Conservation (phyloP, 2,113 vertebrate species). For the Ovis canadensis region DNA sequence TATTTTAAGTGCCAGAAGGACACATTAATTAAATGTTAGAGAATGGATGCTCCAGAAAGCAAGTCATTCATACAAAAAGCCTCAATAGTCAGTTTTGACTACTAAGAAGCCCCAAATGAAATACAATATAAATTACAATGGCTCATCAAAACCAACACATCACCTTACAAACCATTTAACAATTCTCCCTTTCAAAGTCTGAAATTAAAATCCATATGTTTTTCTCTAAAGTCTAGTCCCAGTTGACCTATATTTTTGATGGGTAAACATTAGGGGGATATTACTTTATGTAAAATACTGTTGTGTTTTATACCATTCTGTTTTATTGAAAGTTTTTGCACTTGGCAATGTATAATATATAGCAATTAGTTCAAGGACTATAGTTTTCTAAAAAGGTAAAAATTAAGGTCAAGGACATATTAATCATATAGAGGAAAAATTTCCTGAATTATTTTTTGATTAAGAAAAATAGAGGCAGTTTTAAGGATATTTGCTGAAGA, state of each 20-base stretch:
- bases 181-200: background rate
- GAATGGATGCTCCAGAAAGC: conserved; percentile 33
- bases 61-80: conserved; percentile 35
- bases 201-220: conserved; percentile 51
- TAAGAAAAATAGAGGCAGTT: background rate
- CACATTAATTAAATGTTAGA: conserved; percentile 48
- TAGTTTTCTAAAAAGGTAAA: background rate
- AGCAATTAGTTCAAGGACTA: background rate
- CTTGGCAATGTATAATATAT: background rate
- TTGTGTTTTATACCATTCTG: background rate
- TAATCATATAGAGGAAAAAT: background rate
- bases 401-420: background rate
- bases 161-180: background rate
- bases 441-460: background rate
- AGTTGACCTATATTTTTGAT: conserved; percentile 23
- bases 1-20: conserved; percentile 50
- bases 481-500: background rate
- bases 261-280: background rate
- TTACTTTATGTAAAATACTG: background rate
- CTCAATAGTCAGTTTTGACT: conserved; percentile 52
- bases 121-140: conserved; percentile 42
- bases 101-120: conserved; percentile 25
- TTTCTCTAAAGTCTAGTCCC: conserved; percentile 12
- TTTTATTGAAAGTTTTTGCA: background rate
- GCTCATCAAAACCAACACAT: background rate